These are phyloP conservation scores for Agrochola lychnidis DNA, from an alignment of 2,888 invertebrate species.

Conservation along the genomic window DNA sequence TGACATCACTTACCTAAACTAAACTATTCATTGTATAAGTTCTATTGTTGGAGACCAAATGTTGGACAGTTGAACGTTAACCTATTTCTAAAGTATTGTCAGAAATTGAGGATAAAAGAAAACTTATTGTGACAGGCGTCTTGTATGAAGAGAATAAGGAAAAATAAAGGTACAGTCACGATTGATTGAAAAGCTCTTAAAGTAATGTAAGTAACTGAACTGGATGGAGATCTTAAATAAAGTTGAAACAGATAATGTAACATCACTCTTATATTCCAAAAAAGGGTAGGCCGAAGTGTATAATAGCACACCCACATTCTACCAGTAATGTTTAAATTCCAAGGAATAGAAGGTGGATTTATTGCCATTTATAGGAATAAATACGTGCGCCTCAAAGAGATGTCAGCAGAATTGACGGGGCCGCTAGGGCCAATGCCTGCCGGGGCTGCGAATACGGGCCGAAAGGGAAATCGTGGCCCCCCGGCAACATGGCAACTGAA, in stretches of 20 bases:
- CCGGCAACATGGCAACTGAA: too few relatives aligned
- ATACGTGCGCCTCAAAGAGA: too few relatives aligned
- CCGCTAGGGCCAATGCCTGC: too few relatives aligned
- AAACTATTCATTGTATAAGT: background rate
- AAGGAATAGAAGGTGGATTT: background rate
- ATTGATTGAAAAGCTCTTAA: constrained; percentile 28
- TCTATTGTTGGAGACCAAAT: constrained; percentile 3
- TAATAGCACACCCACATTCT: background rate
- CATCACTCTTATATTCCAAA: too few relatives aligned
- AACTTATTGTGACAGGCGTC: constrained; percentile 22
- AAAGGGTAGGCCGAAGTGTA: background rate
- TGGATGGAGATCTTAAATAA: background rate
- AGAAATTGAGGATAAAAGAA: constrained; percentile 36
- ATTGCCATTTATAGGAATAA: background rate
- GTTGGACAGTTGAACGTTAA: background rate
- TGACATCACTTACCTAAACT: background rate
- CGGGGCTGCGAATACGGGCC: too few relatives aligned
- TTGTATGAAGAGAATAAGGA: constrained; percentile 11
- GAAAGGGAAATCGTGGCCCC: too few relatives aligned
- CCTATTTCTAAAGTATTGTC: background rate
- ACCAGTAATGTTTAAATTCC: background rate
- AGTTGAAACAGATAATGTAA: background rate
- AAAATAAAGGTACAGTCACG: background rate
- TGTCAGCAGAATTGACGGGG: too few relatives aligned
- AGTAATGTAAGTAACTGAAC: background rate